These are phyloP conservation scores for Clitarchus hookeri DNA, from an alignment of 2,888 invertebrate species.

Conservation along the genomic window DNA sequence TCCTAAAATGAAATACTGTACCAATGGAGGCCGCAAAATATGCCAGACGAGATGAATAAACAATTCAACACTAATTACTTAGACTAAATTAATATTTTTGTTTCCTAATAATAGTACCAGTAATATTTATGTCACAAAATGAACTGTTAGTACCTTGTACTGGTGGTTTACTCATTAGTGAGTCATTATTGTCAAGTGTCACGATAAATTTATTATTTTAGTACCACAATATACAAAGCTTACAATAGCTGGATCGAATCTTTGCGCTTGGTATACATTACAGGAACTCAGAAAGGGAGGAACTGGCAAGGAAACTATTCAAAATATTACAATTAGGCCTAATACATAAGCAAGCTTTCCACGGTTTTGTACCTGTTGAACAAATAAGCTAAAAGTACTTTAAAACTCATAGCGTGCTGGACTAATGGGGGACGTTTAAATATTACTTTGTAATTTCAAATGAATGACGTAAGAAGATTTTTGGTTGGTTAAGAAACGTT, in stretches of 20 bases:
- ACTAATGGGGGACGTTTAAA: no score
- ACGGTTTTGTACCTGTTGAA: no score
- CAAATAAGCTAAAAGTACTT: no score
- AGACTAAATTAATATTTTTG: no score
- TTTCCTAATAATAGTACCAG: background rate
- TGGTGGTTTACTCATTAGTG: background rate
- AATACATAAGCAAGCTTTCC: no score
- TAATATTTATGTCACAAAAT: background rate
- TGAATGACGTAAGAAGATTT: no score
- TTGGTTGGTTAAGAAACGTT: no score
- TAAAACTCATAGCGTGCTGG: no score
- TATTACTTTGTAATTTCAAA: no score
- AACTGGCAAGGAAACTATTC: background rate
- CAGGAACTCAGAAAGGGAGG: background rate
- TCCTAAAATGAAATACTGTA: background rate
- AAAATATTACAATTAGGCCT: no score
- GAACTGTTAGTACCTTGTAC: background rate
- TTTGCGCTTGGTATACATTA: background rate
- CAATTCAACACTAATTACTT: background rate
- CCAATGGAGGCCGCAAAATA: background rate
- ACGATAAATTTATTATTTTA: no score
- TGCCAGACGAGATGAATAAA: background rate
- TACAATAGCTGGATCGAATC: background rate
- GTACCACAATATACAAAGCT: background rate
- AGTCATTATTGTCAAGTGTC: no score